Conservation (phyloP, 2,113 vertebrate species). For the Myrmophylax atrothorax region DNA sequence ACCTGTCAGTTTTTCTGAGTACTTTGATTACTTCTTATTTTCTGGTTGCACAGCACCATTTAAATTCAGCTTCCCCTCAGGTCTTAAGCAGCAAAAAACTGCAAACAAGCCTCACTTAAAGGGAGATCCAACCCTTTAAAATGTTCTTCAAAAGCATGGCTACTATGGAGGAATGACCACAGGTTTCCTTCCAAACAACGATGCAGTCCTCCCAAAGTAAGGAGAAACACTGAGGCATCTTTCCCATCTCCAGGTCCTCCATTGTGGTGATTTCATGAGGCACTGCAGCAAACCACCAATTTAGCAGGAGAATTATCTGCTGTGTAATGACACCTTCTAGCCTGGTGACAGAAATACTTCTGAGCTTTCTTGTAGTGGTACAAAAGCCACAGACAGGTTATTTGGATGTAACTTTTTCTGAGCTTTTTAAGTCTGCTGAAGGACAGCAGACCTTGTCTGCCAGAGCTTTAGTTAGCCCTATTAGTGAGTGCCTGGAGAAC, state of each 20-base stretch:
- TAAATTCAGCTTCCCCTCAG: constrained; percentile 22
- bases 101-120: background rate
- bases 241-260: background rate
- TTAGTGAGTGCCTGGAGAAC: background rate
- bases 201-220: background rate
- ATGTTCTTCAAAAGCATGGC: background rate
- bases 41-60: background rate
- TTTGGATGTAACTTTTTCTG: background rate
- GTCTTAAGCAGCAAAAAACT: background rate
- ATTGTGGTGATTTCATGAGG: background rate
- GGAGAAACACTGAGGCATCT: background rate
- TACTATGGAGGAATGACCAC: background rate
- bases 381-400: background rate
- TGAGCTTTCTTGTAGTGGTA: background rate
- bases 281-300: constrained; percentile 39
- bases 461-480: background rate
- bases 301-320: constrained; percentile 2
- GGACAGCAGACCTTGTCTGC: background rate
- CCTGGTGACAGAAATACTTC: constrained; percentile 3
- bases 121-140: background rate
- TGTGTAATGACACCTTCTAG: constrained; percentile 42
- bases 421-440: background rate
- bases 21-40: background rate
- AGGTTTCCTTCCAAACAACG: background rate
- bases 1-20: background rate